Conservation (phyloP, 2,113 vertebrate species). For the Amphilophus citrinellus region DNA sequence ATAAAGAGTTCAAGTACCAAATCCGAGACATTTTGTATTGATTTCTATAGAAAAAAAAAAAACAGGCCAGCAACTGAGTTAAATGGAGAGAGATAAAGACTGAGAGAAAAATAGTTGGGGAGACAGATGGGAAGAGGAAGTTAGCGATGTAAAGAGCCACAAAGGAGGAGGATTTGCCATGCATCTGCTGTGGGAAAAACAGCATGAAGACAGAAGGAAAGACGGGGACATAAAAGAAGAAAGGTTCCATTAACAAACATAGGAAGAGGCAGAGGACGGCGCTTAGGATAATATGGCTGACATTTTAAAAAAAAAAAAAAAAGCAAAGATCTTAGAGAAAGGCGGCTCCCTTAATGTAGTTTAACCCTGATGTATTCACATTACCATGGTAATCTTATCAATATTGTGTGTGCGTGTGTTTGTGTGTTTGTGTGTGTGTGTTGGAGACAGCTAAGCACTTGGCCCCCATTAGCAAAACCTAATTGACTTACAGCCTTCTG, state of each 20-base stretch:
- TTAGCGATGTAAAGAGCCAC: conserved; percentile 38
- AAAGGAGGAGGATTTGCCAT: conserved; percentile 37
- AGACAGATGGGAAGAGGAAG: conserved; percentile 63
- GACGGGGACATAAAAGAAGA: conserved; percentile 36
- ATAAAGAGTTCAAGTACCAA: not conserved
- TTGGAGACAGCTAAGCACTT: conserved; percentile 52
- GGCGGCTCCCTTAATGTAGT: conserved; percentile 58
- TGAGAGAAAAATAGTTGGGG: not conserved
- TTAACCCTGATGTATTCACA: conserved; percentile 64
- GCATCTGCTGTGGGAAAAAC: conserved; percentile 52
- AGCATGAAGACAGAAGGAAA: conserved; percentile 22
- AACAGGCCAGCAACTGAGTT: conserved; percentile 11
- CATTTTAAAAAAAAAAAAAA: not conserved
- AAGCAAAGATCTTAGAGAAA: conserved; percentile 44
- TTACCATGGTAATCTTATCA: conserved; percentile 77
- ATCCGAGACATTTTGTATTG: not conserved
- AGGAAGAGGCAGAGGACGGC: conserved; percentile 16
- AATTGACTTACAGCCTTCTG: conserved; percentile 73
- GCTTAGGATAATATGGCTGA: conserved; percentile 41
- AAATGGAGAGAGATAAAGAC: conserved; percentile 20
- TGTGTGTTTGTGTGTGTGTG: conserved; percentile 26
- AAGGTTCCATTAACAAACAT: conserved; percentile 39
- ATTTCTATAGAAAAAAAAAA: not conserved
- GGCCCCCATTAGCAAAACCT: conserved; percentile 71
- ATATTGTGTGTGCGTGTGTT: conserved; percentile 21